Conservation (phyloP, 2,888 invertebrate species). For the Strigamia transsilvanica region DNA sequence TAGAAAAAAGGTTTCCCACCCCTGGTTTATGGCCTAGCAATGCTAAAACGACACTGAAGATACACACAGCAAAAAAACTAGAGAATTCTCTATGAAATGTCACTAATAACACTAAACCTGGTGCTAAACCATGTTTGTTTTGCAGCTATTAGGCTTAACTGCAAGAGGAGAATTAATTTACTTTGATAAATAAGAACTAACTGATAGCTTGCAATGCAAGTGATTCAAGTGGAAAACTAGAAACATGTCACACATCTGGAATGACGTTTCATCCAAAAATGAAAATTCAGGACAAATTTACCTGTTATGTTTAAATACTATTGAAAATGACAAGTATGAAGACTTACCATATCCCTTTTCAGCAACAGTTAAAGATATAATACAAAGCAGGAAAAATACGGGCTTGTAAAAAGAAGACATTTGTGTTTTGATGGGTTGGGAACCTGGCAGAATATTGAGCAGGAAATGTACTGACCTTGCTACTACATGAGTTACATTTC, state of each 20-base stretch:
- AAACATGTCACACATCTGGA: no score
- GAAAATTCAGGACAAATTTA: background rate
- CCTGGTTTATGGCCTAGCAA: no score
- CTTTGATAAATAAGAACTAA: no score
- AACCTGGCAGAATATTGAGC: slow-evolving; percentile 31
- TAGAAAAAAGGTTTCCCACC: no score
- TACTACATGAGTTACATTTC: background rate
- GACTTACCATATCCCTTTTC: slow-evolving; percentile 12
- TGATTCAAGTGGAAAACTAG: background rate
- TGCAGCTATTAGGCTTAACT: no score
- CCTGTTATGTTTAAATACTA: background rate
- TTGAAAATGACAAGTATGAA: background rate
- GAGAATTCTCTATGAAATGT: no score
- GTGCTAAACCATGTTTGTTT: no score
- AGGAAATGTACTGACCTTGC: slow-evolving; percentile 42
- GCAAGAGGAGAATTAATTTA: no score
- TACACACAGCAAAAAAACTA: no score
- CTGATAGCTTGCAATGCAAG: background rate
- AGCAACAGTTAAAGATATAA: background rate
- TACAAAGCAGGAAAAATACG: background rate
- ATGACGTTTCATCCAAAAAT: no score
- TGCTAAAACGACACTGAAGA: no score
- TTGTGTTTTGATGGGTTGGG: background rate
- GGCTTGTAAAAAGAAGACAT: slow-evolving; percentile 5
- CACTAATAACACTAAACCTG: no score